A percentile compares a stretch with the other conserved stretches of the same genome.
These are phyloP conservation scores for Hylaeus anthracinus DNA, from an alignment of 1,140 invertebrate species.

Conservation along the genomic window DNA sequence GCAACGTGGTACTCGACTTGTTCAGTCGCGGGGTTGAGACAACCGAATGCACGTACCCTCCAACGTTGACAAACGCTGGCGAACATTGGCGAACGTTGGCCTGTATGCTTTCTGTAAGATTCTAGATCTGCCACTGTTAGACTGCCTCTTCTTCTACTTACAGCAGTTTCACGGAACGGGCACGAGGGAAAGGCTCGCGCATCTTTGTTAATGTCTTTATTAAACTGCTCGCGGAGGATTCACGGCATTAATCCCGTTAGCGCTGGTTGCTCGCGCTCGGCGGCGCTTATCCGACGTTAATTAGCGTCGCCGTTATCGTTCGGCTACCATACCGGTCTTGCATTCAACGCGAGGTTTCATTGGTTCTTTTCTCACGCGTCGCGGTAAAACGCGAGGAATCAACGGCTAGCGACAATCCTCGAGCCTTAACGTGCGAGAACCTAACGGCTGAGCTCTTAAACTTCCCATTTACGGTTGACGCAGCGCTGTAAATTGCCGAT, in stretches of 20 bases:
- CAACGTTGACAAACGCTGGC: no score
- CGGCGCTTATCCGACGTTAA: constrained; percentile 21
- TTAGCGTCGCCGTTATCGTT: constrained; percentile 30
- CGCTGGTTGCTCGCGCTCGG: background rate
- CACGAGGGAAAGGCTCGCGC: background rate
- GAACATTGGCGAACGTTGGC: no score
- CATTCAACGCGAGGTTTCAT: constrained; percentile 22
- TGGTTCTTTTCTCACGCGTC: constrained; percentile 25
- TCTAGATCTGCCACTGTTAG: no score
- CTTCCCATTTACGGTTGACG: constrained; percentile 47
- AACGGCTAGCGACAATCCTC: background rate
- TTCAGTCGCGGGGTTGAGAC: no score
- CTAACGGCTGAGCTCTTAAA: constrained; percentile 51
- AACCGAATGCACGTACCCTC: no score
- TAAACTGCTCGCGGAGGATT: constrained; percentile 1
- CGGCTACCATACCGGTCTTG: constrained; percentile 11
- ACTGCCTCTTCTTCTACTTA: no score
- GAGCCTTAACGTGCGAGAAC: background rate
- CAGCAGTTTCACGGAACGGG: background rate
- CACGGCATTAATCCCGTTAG: constrained; percentile 6
- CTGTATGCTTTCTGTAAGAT: no score
- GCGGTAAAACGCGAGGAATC: constrained; percentile 9
- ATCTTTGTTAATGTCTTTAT: constrained; percentile 32
- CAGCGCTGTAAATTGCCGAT: constrained; percentile 47
- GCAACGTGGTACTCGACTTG: no score